Conservation (phyloP, 2,113 vertebrate species). For the Bagarius yarrelli region DNA sequence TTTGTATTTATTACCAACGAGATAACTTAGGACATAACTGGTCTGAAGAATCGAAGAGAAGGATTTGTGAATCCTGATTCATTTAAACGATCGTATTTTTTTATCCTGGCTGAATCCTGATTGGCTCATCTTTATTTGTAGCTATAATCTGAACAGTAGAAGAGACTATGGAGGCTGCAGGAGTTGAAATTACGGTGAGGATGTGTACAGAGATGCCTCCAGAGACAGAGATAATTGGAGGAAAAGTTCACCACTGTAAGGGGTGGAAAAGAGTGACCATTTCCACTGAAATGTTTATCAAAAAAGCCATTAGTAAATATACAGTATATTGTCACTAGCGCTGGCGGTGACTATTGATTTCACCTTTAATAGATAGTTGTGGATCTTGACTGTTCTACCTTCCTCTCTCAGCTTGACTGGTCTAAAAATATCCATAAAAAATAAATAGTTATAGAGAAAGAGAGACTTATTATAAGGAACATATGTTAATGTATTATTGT, state of each 20-base stretch:
- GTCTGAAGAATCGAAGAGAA: no score
- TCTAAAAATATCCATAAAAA: neutral
- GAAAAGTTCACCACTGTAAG: neutral
- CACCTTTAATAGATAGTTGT: neutral
- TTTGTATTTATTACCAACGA: no score
- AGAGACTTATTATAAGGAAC: no score
- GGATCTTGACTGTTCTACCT: neutral
- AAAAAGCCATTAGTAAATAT: neutral
- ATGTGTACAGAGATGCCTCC: neutral
- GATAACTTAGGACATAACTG: no score
- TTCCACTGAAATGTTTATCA: slow-evolving; percentile 9
- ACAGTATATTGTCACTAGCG: neutral
- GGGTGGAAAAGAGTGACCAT: neutral
- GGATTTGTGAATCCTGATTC: no score
- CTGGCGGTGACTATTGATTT: neutral
- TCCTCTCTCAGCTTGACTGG: neutral
- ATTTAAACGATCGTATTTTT: no score
- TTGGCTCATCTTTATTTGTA: no score
- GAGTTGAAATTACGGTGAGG: neutral
- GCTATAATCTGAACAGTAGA: neutral
- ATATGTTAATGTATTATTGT: no score
- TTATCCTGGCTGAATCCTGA: no score
- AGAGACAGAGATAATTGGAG: slow-evolving; percentile 12
- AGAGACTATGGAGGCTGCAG: neutral
- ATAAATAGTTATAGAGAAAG: no score